Evolutionary conservation across 2,888 invertebrate genomes (phyloP).

Genomic region (Gastrophysa polygoni): DNA sequence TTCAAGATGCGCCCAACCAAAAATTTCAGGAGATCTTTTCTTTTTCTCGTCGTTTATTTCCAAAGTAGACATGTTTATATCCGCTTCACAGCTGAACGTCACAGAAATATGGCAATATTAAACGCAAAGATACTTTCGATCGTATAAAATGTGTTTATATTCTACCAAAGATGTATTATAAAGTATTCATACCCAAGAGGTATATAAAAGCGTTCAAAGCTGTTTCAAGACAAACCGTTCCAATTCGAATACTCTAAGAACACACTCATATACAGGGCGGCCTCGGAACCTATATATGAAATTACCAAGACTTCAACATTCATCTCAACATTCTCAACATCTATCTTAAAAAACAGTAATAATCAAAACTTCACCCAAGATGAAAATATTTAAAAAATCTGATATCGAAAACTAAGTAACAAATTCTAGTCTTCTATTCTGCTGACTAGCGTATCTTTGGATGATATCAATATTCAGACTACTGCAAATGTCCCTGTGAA

Average conservation of each 20-base stretch:
- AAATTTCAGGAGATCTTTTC: too few species aligned
- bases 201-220: background rate
- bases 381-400: background rate
- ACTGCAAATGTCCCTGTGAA: background rate
- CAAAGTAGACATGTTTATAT: too few species aligned
- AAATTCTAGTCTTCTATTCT: too few species aligned
- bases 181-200: background rate
- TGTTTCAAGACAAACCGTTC: slow-evolving; percentile 13
- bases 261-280: background rate
- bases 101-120: background rate
- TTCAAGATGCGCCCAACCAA: too few species aligned
- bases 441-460: too few species aligned
- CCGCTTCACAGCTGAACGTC: background rate
- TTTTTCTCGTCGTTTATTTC: too few species aligned
- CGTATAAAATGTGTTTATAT: background rate
- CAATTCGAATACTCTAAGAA: background rate
- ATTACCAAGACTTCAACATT: too few species aligned
- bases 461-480: background rate
- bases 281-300: too few species aligned
- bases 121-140: background rate
- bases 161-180: background rate
- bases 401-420: background rate
- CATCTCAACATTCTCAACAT: too few species aligned
- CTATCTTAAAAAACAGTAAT: too few species aligned
- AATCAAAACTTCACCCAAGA: too few species aligned